Percentiles rank a stretch among this genome's conserved stretches.
Conservation (phyloP, 2,113 vertebrate genomes). For the Trogon melanurus region DNA sequence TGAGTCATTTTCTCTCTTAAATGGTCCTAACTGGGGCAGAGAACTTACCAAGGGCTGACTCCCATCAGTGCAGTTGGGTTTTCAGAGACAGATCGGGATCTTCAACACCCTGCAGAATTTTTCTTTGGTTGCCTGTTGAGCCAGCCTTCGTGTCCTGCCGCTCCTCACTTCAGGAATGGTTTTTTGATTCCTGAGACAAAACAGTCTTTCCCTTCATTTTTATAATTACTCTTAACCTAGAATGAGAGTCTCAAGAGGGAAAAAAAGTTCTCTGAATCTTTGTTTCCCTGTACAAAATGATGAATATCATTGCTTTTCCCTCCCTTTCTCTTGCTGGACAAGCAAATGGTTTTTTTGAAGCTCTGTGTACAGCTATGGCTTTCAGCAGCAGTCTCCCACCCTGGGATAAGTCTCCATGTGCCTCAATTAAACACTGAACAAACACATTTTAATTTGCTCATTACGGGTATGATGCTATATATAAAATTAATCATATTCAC, state of each 20-base stretch:
- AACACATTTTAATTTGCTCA: neutral
- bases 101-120: neutral
- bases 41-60: neutral
- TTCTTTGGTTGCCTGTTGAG: neutral
- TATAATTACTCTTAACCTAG: neutral
- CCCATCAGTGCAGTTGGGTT: neutral
- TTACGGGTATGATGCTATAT: neutral
- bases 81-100: neutral
- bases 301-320: fast-evolving
- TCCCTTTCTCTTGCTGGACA: neutral
- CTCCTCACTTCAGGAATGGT: neutral
- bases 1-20: neutral
- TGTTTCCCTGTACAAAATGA: neutral
- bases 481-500: neutral
- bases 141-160: neutral
- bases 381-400: neutral
- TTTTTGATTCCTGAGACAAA: neutral
- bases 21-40: neutral
- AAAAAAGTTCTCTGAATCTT: neutral
- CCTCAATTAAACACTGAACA: neutral
- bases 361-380: neutral
- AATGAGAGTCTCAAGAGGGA: neutral
- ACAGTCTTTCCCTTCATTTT: neutral
- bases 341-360: neutral
- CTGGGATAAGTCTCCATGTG: neutral